Evolutionary conservation across 2,888 invertebrate species (phyloP), one percentile per base, ranked within the genome.

Genomic region (Cylloceria caligata): DNA sequence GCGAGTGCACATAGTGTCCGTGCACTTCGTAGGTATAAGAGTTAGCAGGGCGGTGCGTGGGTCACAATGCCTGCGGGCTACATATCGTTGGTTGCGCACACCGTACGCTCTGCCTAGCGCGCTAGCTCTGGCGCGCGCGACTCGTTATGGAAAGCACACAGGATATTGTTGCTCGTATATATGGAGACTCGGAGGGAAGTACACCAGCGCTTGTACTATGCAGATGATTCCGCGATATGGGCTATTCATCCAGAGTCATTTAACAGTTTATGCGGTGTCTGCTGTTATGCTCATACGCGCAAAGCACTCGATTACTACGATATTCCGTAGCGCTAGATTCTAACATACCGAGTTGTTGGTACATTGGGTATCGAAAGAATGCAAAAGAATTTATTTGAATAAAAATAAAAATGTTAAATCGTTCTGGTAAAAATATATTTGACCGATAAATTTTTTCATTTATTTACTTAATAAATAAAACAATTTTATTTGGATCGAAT

Each of bases 191-290:
- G 60, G 84, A 86, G 88, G 86, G 88, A 89, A 89, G 89, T 86
- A 85, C 84, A 74, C 84, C 83, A 73, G 83, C 39, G 84, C 90
- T 88, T 90, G 90, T 89, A 88, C 90, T 90, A 91, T 90, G 91
- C 90, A 91, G 91, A 91, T 91, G 90, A 90, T 90, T 90, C 86
- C 88, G 84, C 89, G 91, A 91, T 91, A 91, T 88, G 87, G 88
- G 85, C 90, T 89, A 91, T 91, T 90, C 90, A 90, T 89, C 90
- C 90, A 87, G 90, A 91, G 88, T 90, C 89, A 90, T 90, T 91
- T 89, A 86, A 88, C 88, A 88, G 86, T 88, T 88, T 90, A 88
- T 88, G 86, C 88, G 87, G 80, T 84, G 86, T 86, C 75, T 69
- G 79, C 65, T 79, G 71, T 64, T 78, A 67, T 34, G 34, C 79